A percentile compares a stretch with the other conserved stretches of the same genome.
Evolutionary conservation across 2,888 invertebrate species (phyloP).

Genomic region (Stegana nigrithorax): DNA sequence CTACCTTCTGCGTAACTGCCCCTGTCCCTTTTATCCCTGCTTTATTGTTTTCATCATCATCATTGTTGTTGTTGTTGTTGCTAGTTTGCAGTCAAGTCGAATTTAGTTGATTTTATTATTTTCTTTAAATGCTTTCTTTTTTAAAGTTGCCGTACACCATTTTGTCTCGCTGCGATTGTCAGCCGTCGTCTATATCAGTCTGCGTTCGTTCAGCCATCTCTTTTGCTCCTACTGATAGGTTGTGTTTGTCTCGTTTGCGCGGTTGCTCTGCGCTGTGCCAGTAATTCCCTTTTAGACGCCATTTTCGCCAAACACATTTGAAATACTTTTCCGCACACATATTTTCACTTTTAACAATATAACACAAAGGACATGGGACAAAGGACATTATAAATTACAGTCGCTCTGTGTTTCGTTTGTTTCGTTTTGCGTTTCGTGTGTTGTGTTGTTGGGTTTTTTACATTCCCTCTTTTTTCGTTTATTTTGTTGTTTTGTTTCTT

Average conservation of each 20-base stretch:
- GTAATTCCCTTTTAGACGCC: slow-evolving; percentile 4
- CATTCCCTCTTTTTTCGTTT: slow-evolving; percentile 1
- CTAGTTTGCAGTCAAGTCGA: too few species aligned
- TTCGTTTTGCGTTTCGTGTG: too few species aligned
- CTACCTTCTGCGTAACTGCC: too few species aligned
- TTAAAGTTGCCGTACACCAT: neutral
- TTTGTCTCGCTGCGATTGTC: too few species aligned
- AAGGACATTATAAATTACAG: slow-evolving; percentile 60
- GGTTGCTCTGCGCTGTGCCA: too few species aligned
- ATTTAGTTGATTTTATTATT: neutral
- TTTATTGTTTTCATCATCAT: too few species aligned
- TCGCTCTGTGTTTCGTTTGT: slow-evolving; percentile 15
- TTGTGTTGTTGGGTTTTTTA: too few species aligned
- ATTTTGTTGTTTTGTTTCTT: slow-evolving; percentile 10
- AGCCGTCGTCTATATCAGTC: too few species aligned
- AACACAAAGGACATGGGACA: slow-evolving; percentile 47
- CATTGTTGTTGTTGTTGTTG: too few species aligned
- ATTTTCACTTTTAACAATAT: slow-evolving; percentile 59
- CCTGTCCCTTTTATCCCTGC: too few species aligned
- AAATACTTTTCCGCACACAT: slow-evolving; percentile 33
- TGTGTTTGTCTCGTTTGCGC: neutral
- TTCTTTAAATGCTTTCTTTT: neutral
- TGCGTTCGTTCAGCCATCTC: slow-evolving; percentile 18
- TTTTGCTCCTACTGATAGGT: slow-evolving; percentile 4
- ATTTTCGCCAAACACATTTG: slow-evolving; percentile 29